Evolutionary conservation across 1,140 invertebrate species (phyloP), one percentile per base, ranked within the genome.

Genomic region (Aethina tumida): DNA sequence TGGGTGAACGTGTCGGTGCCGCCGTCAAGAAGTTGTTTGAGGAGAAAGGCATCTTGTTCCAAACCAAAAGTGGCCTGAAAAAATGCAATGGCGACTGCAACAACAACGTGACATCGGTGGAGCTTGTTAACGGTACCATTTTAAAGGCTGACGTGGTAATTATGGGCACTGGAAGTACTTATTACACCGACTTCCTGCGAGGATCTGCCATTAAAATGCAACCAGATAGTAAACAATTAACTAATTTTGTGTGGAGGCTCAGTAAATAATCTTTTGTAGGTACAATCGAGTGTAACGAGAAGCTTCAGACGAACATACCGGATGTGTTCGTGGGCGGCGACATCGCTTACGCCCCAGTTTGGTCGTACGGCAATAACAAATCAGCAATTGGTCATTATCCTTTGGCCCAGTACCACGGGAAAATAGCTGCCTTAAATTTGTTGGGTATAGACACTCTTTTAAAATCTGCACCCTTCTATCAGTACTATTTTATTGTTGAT

Each of bases 251-350:
- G n/a, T n/a, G n/a, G n/a, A n/a, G n/a, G n/a, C n/a, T n/a, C n/a
- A n/a, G n/a, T n/a, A n/a, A n/a, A n/a, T n/a, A n/a, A n/a, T n/a
- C n/a, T n/a, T n/a, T n/a, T n/a, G n/a, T n/a, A n/a, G 87, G 86
- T 15, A 35, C 79, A 39, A 63, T 96, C 40, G 66, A 72, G 32
- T 84, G 74, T 2, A 69, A 75, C 49, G 67, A 90, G 70, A 74
- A 75, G 53, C 65, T 96, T 44, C 74, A 82, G 63, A 89, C 87
- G 0, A 90, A 81, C 49, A 56, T 85, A 2, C 62, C 72, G 31
- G 74, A 80, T 56, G 68, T 96, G 2, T 96, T 75, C 65, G 90
- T 83, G 20, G 91, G 84, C 33, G 93, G 93, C 5, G 92, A 97
- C 60, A 85, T 94, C 45, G 87, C 84, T n/a, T 74, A 79, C 50